These are phyloP conservation scores for Coleophora deauratella DNA, from an alignment of 2,888 invertebrate species.

Conservation along the genomic window DNA sequence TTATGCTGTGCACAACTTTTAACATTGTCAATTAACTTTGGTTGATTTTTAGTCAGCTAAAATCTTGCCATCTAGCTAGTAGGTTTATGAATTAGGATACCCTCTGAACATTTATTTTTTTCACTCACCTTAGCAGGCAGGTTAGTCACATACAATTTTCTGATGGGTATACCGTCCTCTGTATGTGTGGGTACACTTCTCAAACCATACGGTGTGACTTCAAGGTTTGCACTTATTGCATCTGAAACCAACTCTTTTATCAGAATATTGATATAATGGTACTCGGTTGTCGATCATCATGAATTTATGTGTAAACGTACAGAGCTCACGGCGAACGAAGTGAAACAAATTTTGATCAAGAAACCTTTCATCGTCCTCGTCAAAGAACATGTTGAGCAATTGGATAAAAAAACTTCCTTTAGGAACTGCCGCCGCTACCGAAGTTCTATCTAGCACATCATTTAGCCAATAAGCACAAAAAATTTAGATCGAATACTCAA, in stretches of 20 bases:
- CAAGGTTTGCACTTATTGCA: slow-evolving; percentile 37
- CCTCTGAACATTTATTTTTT: no score
- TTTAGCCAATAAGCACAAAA: slow-evolving; percentile 35
- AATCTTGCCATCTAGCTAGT: no score
- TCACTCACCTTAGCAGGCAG: slow-evolving; percentile 68
- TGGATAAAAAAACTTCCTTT: slow-evolving; percentile 20
- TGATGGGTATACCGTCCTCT: slow-evolving; percentile 73
- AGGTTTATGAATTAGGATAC: no score
- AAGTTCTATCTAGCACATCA: no score
- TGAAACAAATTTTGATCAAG: slow-evolving; percentile 50
- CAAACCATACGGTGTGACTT: slow-evolving; percentile 32
- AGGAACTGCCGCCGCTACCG: neutral
- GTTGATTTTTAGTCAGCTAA: no score
- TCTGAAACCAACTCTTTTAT: slow-evolving; percentile 31
- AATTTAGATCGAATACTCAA: slow-evolving; percentile 53
- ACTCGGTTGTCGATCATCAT: neutral
- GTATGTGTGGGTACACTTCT: slow-evolving; percentile 63
- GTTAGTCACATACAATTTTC: slow-evolving; percentile 74
- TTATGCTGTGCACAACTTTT: no score
- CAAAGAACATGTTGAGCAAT: slow-evolving; percentile 47
- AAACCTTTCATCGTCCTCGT: slow-evolving; percentile 44
- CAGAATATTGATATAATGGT: slow-evolving; percentile 4
- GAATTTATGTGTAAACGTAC: slow-evolving; percentile 30
- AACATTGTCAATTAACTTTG: no score
- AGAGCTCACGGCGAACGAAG: slow-evolving; percentile 48